phyloP scores from a whole-genome alignment of 1,140 invertebrate species.

The Paracyclopina nana region DNA sequence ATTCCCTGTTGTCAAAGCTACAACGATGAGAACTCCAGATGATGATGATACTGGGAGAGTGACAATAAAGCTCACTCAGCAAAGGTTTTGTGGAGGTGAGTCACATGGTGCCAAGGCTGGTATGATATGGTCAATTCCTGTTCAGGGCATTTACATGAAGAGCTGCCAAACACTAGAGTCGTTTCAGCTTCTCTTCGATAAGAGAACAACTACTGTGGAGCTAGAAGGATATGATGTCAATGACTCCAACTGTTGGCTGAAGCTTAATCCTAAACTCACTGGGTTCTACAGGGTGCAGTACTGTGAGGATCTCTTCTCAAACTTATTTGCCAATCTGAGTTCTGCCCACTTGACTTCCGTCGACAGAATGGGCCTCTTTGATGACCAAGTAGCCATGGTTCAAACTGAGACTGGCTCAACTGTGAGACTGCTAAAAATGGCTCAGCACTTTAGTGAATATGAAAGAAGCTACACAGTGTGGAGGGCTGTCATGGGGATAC shows the following conservation, averaged over 20 bases:
- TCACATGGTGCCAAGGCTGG: conserved; percentile 20
- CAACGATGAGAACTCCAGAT: too few species aligned
- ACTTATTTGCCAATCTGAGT: background rate
- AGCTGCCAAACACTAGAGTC: background rate
- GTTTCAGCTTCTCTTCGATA: conserved; percentile 31
- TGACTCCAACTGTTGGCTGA: conserved; percentile 53
- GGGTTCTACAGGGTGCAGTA: conserved; percentile 40
- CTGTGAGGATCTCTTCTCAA: conserved; percentile 2
- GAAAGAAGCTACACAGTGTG: conserved; percentile 7
- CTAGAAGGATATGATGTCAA: conserved; percentile 35
- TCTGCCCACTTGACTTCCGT: background rate
- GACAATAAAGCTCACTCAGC: conserved; percentile 39
- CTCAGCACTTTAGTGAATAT: background rate
- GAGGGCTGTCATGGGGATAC: background rate
- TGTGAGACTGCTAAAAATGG: conserved; percentile 3
- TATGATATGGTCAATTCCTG: conserved; percentile 2
- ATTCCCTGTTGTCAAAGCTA: conserved; percentile 28
- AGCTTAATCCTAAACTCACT: conserved; percentile 35
- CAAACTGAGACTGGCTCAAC: background rate
- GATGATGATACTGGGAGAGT: too few species aligned
- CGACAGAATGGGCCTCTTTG: background rate
- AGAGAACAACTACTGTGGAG: conserved; percentile 26
- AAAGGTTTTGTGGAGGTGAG: conserved; percentile 68
- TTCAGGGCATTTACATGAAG: background rate
- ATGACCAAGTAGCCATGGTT: conserved; percentile 8